Conservation (phyloP, 2,113 vertebrate genomes). For the Falco punctatus region DNA sequence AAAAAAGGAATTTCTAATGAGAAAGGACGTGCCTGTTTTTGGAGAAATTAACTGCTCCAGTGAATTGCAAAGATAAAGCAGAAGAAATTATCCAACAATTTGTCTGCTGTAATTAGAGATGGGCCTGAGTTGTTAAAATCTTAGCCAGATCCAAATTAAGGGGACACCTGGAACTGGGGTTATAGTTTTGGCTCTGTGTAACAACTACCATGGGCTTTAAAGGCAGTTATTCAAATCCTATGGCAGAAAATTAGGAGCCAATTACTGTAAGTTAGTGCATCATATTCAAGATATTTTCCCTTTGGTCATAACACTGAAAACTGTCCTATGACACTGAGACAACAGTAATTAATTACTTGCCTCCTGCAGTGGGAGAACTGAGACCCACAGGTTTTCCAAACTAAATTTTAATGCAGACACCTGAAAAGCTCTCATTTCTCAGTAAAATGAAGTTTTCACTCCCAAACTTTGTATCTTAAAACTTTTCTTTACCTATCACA, state of each 20-base stretch:
- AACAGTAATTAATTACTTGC: neutral
- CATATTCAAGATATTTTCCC: neutral
- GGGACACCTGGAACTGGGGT: constrained; percentile 24
- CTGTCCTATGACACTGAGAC: neutral
- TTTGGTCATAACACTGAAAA: neutral
- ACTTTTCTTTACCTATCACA: neutral
- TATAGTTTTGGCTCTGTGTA: neutral
- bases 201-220: neutral
- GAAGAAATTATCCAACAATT: constrained; percentile 81
- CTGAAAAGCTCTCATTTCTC: neutral
- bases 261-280: neutral
- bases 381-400: neutral
- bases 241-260: neutral
- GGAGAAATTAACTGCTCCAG: constrained; percentile 78
- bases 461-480: neutral
- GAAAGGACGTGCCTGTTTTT: constrained; percentile 73
- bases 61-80: constrained; percentile 80
- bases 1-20: constrained; percentile 74
- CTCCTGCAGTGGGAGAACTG: neutral
- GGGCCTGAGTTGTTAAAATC: constrained; percentile 18
- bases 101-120: constrained; percentile 71
- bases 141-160: constrained; percentile 44
- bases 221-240: neutral
- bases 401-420: neutral
- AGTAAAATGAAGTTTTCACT: neutral